phyloP scores from a whole-genome alignment of 2,888 invertebrate species.

The Heteropelma amictum region DNA sequence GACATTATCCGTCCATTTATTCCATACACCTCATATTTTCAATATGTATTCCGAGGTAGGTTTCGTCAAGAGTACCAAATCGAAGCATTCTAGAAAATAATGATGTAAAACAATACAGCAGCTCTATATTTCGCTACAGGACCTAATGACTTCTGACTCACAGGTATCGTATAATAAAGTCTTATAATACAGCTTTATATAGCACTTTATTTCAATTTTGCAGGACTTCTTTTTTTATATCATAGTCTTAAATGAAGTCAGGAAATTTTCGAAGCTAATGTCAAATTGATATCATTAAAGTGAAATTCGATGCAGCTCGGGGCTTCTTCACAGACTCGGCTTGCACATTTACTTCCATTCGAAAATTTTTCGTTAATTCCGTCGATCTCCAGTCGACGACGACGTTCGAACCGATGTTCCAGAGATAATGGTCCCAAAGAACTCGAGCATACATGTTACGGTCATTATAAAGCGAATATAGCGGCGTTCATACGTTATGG shows the following conservation, averaged over 20 bases:
- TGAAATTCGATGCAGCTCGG: background rate
- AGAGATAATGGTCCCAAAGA: constrained; percentile 7
- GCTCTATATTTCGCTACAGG: too few relatives aligned
- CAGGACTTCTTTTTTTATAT: background rate
- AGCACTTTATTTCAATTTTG: background rate
- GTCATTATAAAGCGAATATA: background rate
- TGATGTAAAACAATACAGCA: too few relatives aligned
- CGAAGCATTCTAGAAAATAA: too few relatives aligned
- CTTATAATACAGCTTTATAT: background rate
- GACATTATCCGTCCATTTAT: too few relatives aligned
- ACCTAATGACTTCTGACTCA: too few relatives aligned
- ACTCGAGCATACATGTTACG: constrained; percentile 42
- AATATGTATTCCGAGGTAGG: too few relatives aligned
- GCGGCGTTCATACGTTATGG: constrained; percentile 10
- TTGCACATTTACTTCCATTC: constrained; percentile 3
- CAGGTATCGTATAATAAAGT: background rate
- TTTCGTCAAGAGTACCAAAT: too few relatives aligned
- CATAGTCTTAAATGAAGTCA: background rate
- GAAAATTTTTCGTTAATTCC: background rate
- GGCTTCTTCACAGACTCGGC: background rate
- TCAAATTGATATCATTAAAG: background rate
- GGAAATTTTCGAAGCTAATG: background rate
- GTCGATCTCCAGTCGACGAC: background rate
- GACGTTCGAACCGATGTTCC: background rate
- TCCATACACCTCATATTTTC: too few relatives aligned